Evolutionary conservation across 2,888 invertebrate species (phyloP), one percentile per base, ranked within the genome.

Genomic region (Microctonus aethiopoides): DNA sequence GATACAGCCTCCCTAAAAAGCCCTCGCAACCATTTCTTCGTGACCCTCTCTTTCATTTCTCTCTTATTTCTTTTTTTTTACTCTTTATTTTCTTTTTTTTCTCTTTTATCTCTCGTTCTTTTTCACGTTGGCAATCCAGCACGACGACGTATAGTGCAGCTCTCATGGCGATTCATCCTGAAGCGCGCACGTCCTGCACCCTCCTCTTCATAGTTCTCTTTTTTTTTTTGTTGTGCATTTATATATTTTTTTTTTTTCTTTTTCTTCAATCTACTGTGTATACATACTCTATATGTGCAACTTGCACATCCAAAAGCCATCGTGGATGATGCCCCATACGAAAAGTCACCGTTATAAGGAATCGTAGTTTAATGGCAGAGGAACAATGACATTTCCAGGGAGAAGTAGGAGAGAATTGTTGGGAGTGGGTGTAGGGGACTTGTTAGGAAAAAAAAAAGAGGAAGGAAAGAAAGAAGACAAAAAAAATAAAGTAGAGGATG

Each of bases 341-440:
- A 16, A 29, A 24, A 62, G 64, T 29, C 52, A 64, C 64, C 56
- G n/a, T n/a, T n/a, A 65, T n/a, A 65, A 65, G 65, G 39, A 65
- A 65, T 65, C 65, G 54, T 39, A 56, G 65, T 65, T 65, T 65
- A 65, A 65, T 65, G 65, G 65, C 65, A 26, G 24, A 39, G 20
- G 62, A 54, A 70, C 66, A 70, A 70, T 70, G 61, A 70, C 54
- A 61, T 26, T 46, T n/a, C n/a, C n/a, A n/a, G n/a, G n/a, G n/a
- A n/a, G n/a, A n/a, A n/a, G n/a, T n/a, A n/a, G n/a, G n/a, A n/a
- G n/a, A n/a, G n/a, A n/a, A n/a, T n/a, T n/a, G n/a, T n/a, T n/a
- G n/a, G n/a, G n/a, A n/a, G n/a, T n/a, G n/a, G n/a, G n/a, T n/a
- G n/a, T n/a, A n/a, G n/a, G n/a, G n/a, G n/a, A n/a, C n/a, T n/a